Percentiles rank a stretch among this genome's conserved stretches.
Conservation (phyloP, 2,888 invertebrate species). For the Cataglyphis albicans region DNA sequence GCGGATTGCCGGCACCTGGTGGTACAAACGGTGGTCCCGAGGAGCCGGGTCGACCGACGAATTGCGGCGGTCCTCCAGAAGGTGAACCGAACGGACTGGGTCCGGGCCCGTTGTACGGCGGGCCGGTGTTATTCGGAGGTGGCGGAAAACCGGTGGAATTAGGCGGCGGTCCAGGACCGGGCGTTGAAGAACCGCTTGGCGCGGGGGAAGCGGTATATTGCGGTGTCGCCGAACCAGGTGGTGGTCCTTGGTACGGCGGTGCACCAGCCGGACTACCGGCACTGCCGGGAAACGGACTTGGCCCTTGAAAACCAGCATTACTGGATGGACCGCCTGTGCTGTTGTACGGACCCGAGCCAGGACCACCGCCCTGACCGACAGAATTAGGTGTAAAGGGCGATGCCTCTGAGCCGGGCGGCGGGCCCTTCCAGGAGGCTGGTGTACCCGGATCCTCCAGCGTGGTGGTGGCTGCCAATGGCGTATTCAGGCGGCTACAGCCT, state of each 20-base stretch:
- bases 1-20: constrained; percentile 89
- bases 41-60: constrained; percentile 89
- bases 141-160: constrained; percentile 86
- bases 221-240: constrained; percentile 92
- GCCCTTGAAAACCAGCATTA: constrained; percentile 89
- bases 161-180: constrained; percentile 90
- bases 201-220: constrained; percentile 95
- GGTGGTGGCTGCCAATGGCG: constrained; percentile 87
- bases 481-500: constrained; percentile 93
- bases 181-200: constrained; percentile 93
- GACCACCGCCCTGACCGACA: constrained; percentile 87
- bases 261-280: constrained; percentile 92
- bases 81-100: constrained; percentile 91
- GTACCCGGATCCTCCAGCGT: constrained; percentile 91
- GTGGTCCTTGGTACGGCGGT: constrained; percentile 90
- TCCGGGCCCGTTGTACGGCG: constrained; percentile 91
- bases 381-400: constrained; percentile 89
- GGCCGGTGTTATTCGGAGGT: constrained; percentile 86
- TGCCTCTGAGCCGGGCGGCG: constrained; percentile 89
- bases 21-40: constrained; percentile 91
- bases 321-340: constrained; percentile 85
- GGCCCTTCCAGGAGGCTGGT: constrained; percentile 93
- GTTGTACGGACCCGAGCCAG: constrained; percentile 86
- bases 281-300: constrained; percentile 88
- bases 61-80: constrained; percentile 88